phyloP scores from a whole-genome alignment of 2,888 invertebrate species.

The Pandemis cinnamomeana region DNA sequence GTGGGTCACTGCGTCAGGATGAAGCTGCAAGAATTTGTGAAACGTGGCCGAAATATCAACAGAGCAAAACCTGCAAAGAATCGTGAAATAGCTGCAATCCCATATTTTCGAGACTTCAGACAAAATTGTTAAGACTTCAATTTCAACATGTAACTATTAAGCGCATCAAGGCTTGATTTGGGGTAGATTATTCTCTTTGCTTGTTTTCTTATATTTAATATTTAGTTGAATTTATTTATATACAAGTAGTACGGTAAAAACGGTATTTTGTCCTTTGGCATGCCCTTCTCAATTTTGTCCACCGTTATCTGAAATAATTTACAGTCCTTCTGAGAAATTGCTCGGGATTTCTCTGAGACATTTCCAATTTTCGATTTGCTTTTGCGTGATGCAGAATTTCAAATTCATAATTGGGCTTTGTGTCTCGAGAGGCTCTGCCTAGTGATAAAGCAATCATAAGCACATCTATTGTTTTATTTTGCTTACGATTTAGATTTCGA shows the following conservation, averaged over 20 bases:
- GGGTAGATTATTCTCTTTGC: too few relatives aligned
- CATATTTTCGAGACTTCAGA: too few relatives aligned
- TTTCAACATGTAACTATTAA: too few relatives aligned
- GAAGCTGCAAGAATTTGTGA: slow-evolving; percentile 30
- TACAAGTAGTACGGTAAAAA: too few relatives aligned
- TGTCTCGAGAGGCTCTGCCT: neutral
- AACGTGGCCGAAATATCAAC: slow-evolving; percentile 8
- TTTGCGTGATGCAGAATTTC: neutral
- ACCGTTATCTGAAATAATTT: too few relatives aligned
- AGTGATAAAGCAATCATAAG: neutral
- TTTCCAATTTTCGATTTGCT: neutral
- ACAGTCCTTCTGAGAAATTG: neutral
- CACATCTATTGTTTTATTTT: neutral
- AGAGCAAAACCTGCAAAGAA: neutral
- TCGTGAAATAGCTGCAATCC: neutral
- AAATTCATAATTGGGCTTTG: neutral
- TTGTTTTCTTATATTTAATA: too few relatives aligned
- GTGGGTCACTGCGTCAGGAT: slow-evolving; percentile 63
- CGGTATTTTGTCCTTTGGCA: too few relatives aligned
- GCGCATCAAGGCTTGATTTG: too few relatives aligned
- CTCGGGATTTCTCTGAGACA: neutral
- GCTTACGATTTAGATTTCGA: neutral
- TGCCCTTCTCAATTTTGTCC: too few relatives aligned
- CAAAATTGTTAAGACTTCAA: neutral
- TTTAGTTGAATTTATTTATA: too few relatives aligned